Percentiles rank a stretch among this genome's conserved stretches.
phyloP scores from a whole-genome alignment of 1,140 invertebrate genomes.

The Harpegnathos saltator region DNA sequence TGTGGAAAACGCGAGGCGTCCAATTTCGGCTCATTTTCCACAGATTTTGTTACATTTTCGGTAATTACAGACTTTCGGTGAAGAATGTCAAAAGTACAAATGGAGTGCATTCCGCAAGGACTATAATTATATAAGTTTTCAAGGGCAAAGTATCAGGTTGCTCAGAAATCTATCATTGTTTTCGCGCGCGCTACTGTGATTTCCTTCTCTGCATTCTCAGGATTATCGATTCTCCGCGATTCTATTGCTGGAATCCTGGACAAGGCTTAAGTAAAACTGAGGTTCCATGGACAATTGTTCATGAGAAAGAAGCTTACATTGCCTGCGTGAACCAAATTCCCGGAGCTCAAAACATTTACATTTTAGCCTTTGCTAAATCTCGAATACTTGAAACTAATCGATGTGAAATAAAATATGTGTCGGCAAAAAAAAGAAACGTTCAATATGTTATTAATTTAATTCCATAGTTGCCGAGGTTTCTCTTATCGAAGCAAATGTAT shows the following conservation, averaged over 20 bases:
- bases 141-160: too few relatives aligned
- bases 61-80: too few relatives aligned
- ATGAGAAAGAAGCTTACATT: neutral
- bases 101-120: too few relatives aligned
- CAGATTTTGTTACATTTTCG: too few relatives aligned
- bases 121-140: too few relatives aligned
- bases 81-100: too few relatives aligned
- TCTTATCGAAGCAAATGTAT: neutral
- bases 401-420: neutral
- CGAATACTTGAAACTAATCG: neutral
- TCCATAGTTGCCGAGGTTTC: neutral
- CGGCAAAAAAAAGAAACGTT: neutral
- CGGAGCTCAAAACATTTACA: slow-evolving; percentile 45
- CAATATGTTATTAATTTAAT: neutral
- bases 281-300: slow-evolving; percentile 55
- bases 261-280: slow-evolving; percentile 38
- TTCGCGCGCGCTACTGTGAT: neutral
- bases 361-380: neutral
- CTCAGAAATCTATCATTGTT: neutral
- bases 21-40: too few relatives aligned
- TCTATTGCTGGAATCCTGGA: slow-evolving; percentile 18
- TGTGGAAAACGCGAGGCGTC: too few relatives aligned
- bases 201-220: neutral
- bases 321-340: neutral
- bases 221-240: slow-evolving; percentile 21